Conservation (phyloP, 2,797 vertebrate genomes). For the Sebastes taczanowskii region DNA sequence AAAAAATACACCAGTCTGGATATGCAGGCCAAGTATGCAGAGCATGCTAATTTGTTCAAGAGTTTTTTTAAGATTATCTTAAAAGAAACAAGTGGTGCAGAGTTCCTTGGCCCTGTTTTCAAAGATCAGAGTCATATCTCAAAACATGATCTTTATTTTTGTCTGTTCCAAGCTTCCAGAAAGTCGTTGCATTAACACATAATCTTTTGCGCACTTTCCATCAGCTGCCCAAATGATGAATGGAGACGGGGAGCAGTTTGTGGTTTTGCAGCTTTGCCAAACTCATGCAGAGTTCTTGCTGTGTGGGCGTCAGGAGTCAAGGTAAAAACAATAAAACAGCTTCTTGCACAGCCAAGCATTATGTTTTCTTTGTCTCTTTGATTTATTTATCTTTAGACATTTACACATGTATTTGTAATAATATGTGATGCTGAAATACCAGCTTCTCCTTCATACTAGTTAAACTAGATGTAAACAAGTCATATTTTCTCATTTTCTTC, state of each 20-base stretch:
- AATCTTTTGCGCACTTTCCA: constrained; percentile 28
- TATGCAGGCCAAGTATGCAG: constrained; percentile 21
- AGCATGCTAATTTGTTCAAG: constrained; percentile 23
- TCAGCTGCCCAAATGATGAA: constrained; percentile 59
- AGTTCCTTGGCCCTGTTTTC: neutral
- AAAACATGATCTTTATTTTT: constrained; percentile 1
- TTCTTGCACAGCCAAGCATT: constrained; percentile 5
- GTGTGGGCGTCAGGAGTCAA: constrained; percentile 34
- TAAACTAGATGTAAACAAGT: neutral
- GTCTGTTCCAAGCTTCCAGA: neutral
- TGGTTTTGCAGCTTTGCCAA: constrained; percentile 57
- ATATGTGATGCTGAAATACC: neutral
- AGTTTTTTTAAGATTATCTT: neutral
- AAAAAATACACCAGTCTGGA: constrained; percentile 31
- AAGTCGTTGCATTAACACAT: constrained; percentile 29
- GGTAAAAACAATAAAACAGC: constrained; percentile 25
- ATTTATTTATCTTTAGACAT: neutral
- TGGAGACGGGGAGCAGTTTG: constrained; percentile 43
- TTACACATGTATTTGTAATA: neutral
- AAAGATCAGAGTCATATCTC: neutral
- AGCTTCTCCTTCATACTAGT: neutral
- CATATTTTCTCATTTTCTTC: neutral
- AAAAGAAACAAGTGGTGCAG: neutral
- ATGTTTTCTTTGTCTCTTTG: neutral
- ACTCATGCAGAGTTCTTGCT: constrained; percentile 33